Percentiles rank a stretch among this genome's conserved stretches.
Evolutionary conservation across 1,140 invertebrate species (phyloP).

Genomic region (Eriosoma lanigerum): DNA sequence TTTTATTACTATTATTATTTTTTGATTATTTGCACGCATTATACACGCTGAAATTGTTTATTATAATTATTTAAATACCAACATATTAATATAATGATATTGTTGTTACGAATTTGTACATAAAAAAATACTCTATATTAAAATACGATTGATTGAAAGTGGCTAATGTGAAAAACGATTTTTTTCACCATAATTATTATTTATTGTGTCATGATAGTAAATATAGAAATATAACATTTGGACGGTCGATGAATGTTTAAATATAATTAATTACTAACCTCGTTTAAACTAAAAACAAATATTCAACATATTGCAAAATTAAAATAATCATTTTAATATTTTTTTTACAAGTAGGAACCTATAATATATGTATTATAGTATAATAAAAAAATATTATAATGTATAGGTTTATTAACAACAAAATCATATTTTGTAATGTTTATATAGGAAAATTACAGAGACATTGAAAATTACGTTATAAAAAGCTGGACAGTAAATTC

Average conservation of each 20-base stretch:
- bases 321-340: slow-evolving; percentile 5
- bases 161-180: background rate
- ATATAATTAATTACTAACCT: slow-evolving; percentile 5
- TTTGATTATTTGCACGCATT: background rate
- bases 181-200: background rate
- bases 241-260: background rate
- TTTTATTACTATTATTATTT: background rate
- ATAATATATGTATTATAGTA: too few species aligned
- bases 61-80: background rate
- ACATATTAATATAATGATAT: too few species aligned
- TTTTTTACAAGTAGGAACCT: background rate
- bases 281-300: background rate
- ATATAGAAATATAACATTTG: background rate
- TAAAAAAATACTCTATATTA: background rate
- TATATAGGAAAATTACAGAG: too few species aligned
- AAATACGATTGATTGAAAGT: background rate
- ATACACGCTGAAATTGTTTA: background rate
- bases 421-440: too few species aligned
- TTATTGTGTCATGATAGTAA: background rate
- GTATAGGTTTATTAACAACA: too few species aligned
- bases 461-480: too few species aligned
- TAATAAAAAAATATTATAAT: too few species aligned
- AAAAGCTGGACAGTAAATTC: too few species aligned
- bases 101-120: too few species aligned
- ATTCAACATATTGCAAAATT: background rate